These are phyloP conservation scores for Epizoanthus fatuus DNA, from an alignment of 92 coral and sea anemone species.

Conservation along the genomic window DNA sequence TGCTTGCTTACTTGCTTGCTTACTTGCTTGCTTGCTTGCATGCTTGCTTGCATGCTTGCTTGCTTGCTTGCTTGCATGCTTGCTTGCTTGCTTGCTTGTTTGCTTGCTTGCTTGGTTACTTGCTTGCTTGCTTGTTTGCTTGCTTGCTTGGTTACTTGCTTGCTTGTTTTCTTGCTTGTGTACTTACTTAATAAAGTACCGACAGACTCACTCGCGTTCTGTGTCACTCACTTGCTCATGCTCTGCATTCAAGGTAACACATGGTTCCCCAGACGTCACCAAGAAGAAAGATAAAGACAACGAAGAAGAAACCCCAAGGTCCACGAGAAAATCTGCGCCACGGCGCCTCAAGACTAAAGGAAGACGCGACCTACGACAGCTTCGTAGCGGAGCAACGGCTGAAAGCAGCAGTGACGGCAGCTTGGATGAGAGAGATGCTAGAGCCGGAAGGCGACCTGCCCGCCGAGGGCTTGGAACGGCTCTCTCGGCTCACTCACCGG, in stretches of 20 bases:
- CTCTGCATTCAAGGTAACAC: not conserved
- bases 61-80: too few species aligned
- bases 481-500: slow-evolving; percentile 48
- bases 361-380: slow-evolving; percentile 22
- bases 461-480: slow-evolving; percentile 61
- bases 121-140: too few species aligned
- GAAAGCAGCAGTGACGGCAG: slow-evolving; percentile 75
- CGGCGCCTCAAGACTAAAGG: slow-evolving; percentile 16
- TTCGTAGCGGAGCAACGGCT: slow-evolving; percentile 11
- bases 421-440: slow-evolving; percentile 56
- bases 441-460: slow-evolving; percentile 50
- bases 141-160: too few species aligned
- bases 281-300: slow-evolving; percentile 25
- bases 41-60: too few species aligned
- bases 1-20: too few species aligned
- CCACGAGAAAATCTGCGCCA: slow-evolving; percentile 63
- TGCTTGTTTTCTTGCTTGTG: too few species aligned
- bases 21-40: too few species aligned
- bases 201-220: too few species aligned
- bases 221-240: not conserved
- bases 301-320: slow-evolving; percentile 76
- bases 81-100: too few species aligned
- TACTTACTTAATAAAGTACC: too few species aligned
- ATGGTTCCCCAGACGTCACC: slow-evolving; percentile 22
- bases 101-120: too few species aligned